phyloP scores from a whole-genome alignment of 1,140 invertebrate species.

The Archegozetes longisetosus region DNA sequence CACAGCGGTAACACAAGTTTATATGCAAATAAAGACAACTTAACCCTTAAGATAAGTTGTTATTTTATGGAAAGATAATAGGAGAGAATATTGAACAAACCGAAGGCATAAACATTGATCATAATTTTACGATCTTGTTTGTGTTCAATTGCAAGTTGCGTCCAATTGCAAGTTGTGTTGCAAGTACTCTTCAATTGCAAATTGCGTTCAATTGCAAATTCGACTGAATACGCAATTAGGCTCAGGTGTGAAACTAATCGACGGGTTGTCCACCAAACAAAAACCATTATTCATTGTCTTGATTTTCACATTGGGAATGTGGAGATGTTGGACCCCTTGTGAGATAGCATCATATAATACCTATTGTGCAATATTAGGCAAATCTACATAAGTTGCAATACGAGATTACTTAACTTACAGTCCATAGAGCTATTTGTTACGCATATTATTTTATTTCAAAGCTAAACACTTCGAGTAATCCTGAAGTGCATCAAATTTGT shows the following conservation, averaged over 20 bases:
- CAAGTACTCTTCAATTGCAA: neutral
- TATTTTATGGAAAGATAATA: neutral
- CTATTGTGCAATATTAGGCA: neutral
- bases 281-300: neutral
- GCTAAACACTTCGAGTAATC: no score
- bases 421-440: no score
- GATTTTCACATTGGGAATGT: no score
- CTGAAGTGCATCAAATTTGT: no score
- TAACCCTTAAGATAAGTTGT: neutral
- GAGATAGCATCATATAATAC: neutral
- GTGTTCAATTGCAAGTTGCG: neutral
- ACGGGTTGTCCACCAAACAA: neutral
- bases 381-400: neutral
- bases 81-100: no score
- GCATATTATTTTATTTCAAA: no score
- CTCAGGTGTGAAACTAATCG: neutral
- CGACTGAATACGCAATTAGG: neutral
- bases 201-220: no score
- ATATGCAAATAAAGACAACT: neutral
- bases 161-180: no score
- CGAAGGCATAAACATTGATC: neutral
- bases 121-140: neutral
- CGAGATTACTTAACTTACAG: neutral
- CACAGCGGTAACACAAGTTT: neutral
- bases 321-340: neutral